A percentile compares a stretch with the other conserved stretches of the same genome.
Evolutionary conservation across 2,113 vertebrate genomes (phyloP).

Genomic region (Paedocypris sp.): DNA sequence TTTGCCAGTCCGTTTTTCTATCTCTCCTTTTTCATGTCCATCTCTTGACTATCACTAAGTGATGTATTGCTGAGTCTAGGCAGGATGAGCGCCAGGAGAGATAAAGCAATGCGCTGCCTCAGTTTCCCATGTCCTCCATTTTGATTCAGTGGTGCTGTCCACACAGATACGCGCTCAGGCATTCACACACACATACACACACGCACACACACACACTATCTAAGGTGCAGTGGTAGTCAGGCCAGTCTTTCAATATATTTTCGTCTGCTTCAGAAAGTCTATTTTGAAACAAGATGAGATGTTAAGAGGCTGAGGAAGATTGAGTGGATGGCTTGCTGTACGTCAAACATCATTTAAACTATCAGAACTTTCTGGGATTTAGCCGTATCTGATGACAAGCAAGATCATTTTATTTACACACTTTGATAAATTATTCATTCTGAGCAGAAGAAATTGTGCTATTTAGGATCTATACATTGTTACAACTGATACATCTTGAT

Average conservation of each 20-base stretch:
- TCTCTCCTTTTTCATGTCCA: slow-evolving; percentile 15
- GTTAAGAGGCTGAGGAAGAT: no score
- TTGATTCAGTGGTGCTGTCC: slow-evolving; percentile 68
- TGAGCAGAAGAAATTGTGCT: no score
- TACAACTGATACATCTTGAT: no score
- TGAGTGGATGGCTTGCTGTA: no score
- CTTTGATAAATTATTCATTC: no score
- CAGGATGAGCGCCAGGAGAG: slow-evolving; percentile 36
- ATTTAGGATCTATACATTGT: no score
- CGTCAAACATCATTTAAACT: no score
- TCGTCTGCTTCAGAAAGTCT: background rate
- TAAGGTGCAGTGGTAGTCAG: slow-evolving; percentile 10
- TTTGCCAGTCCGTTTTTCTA: slow-evolving; percentile 14
- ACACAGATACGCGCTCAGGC: slow-evolving; percentile 27
- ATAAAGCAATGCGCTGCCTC: slow-evolving; percentile 40
- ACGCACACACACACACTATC: slow-evolving; percentile 2
- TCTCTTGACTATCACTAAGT: slow-evolving; percentile 36
- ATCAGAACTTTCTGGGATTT: no score
- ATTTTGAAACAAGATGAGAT: no score
- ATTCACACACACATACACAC: slow-evolving; percentile 27
- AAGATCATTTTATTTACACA: no score
- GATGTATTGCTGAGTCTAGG: slow-evolving; percentile 60
- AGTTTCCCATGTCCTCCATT: slow-evolving; percentile 61
- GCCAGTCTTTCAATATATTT: slow-evolving; percentile 11
- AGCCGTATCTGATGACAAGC: no score